Conservation (phyloP, 2,113 vertebrate genomes). For the Pseudorhombus dupliciocellatus region DNA sequence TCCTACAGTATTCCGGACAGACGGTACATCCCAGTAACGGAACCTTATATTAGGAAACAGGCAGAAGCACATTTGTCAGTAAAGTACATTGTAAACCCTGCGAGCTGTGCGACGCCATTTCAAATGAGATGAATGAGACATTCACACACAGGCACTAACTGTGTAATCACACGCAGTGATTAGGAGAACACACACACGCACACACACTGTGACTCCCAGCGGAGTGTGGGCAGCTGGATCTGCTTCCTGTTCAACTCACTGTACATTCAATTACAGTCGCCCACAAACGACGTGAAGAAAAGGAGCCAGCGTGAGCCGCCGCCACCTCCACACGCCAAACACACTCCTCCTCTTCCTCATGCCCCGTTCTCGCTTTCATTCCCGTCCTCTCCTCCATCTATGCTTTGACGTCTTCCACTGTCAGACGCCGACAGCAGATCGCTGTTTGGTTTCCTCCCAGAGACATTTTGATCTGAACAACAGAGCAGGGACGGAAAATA, state of each 20-base stretch:
- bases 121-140: slow-evolving; percentile 7
- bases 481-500: slow-evolving; percentile 37
- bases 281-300: slow-evolving; percentile 72
- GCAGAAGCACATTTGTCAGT: slow-evolving; percentile 37
- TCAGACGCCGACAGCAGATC: slow-evolving; percentile 36
- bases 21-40: too few species aligned
- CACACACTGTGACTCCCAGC: slow-evolving; percentile 44
- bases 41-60: slow-evolving; percentile 41
- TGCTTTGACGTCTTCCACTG: slow-evolving; percentile 39
- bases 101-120: neutral
- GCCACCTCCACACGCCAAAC: slow-evolving; percentile 57
- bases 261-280: slow-evolving; percentile 76
- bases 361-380: slow-evolving; percentile 46
- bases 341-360: slow-evolving; percentile 61
- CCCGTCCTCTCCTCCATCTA: slow-evolving; percentile 35
- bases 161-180: slow-evolving; percentile 45
- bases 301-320: slow-evolving; percentile 62
- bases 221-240: slow-evolving; percentile 68
- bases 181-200: slow-evolving; percentile 38
- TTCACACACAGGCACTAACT: slow-evolving; percentile 33
- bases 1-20: slow-evolving; percentile 18
- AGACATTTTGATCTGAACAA: slow-evolving; percentile 47
- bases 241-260: slow-evolving; percentile 66
- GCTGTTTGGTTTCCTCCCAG: slow-evolving; percentile 27
- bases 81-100: slow-evolving; percentile 39